Evolutionary conservation across 2,888 invertebrate genomes (phyloP).

Genomic region (Drosophila affinis): DNA sequence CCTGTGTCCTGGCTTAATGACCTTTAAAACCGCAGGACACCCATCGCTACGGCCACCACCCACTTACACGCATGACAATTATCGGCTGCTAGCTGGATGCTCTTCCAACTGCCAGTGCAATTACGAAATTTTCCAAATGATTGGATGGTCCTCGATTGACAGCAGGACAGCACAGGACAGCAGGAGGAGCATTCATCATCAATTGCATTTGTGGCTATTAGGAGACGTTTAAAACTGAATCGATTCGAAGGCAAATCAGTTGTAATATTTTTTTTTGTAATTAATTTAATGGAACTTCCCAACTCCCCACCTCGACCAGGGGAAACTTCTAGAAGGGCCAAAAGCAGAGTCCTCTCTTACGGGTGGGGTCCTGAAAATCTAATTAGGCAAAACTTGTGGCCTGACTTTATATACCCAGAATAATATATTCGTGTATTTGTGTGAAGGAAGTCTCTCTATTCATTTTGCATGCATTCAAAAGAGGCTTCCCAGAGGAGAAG

Average conservation of each 20-base stretch:
- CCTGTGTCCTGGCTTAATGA: conserved; percentile 13
- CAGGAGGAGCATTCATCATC: conserved; percentile 6
- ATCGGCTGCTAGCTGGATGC: conserved; percentile 12
- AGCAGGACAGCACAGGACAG: background rate
- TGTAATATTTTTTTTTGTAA: conserved; percentile 22
- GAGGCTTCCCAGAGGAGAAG: conserved; percentile 13
- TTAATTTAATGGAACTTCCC: conserved; percentile 13
- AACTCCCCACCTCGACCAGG: background rate
- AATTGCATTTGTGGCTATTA: conserved; percentile 23
- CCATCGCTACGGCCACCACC: background rate
- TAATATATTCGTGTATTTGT: conserved; percentile 22
- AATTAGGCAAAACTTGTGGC: conserved; percentile 38
- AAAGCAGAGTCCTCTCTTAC: background rate
- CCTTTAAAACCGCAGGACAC: conserved; percentile 9
- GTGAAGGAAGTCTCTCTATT: conserved; percentile 26
- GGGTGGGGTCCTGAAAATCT: conserved; percentile 21
- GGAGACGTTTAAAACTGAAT: conserved; percentile 4
- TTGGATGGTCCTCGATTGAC: conserved; percentile 34
- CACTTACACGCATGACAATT: conserved; percentile 15
- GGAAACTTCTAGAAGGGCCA: background rate
- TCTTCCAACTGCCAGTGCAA: conserved; percentile 26
- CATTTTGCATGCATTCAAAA: conserved; percentile 19
- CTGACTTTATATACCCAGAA: conserved; percentile 21
- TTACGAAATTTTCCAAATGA: conserved; percentile 48
- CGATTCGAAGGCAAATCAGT: background rate